Conservation (phyloP, 2,113 vertebrate genomes). For the Sigmodon hispidus region DNA sequence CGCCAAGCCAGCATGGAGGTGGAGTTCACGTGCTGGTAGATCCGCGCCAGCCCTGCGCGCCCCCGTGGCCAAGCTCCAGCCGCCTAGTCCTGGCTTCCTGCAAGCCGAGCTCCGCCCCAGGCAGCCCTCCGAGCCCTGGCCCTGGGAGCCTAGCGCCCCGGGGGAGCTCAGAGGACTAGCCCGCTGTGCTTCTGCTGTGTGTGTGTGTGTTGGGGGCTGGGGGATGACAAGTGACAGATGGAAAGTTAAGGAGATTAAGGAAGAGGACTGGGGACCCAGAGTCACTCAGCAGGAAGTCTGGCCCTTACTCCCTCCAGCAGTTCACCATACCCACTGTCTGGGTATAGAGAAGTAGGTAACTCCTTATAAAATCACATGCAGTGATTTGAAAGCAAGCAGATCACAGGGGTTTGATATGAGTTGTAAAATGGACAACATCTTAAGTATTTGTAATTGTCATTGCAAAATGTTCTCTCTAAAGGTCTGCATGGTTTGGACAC, state of each 20-base stretch:
- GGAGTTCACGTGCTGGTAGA: background rate
- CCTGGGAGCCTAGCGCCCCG: background rate
- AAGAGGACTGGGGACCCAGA: background rate
- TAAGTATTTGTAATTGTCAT: background rate
- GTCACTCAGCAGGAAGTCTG: background rate
- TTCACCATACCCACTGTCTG: background rate
- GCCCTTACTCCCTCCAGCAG: background rate
- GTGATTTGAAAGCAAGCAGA: background rate
- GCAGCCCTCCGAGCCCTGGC: background rate
- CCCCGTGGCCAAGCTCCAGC: background rate
- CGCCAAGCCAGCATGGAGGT: background rate
- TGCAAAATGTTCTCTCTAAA: background rate
- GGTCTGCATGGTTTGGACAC: constrained; percentile 34
- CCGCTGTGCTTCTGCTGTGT: background rate
- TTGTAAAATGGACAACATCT: background rate
- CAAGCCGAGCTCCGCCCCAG: constrained; percentile 47
- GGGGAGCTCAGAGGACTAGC: background rate
- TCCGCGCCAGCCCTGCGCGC: background rate
- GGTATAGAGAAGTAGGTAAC: background rate
- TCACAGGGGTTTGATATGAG: background rate
- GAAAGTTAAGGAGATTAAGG: constrained; percentile 42
- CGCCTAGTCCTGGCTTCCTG: background rate
- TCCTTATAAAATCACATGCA: background rate
- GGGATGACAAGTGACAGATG: background rate
- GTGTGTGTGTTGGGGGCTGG: too few relatives aligned